Conservation (phyloP, 1,140 invertebrate genomes). For the Hylyphantes graminicola region DNA sequence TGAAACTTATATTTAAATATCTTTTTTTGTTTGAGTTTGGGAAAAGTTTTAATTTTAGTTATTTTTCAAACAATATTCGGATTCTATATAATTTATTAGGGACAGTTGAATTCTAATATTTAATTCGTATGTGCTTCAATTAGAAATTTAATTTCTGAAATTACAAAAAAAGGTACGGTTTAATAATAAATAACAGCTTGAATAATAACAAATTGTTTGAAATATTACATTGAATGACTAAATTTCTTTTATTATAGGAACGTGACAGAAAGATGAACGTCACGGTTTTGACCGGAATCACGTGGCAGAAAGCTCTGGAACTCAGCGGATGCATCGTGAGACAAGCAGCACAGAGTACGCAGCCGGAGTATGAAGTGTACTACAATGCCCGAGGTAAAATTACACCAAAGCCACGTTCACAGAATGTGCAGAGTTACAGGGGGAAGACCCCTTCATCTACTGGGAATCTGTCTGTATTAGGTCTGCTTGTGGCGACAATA, state of each 20-base stretch:
- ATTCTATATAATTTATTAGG: not conserved
- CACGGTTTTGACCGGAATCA: slow-evolving; percentile 26
- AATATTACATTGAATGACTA: not conserved
- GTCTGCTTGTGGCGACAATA: too few relatives aligned
- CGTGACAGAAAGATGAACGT: slow-evolving; percentile 57
- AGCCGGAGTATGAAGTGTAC: slow-evolving; percentile 56
- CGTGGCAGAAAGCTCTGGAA: slow-evolving; percentile 32
- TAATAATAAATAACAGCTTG: too few relatives aligned
- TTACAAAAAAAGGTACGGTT: not conserved
- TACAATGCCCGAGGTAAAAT: slow-evolving; percentile 48
- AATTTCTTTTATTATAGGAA: slow-evolving; percentile 19
- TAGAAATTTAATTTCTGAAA: not conserved
- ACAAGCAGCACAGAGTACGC: slow-evolving; percentile 43
- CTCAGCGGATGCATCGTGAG: slow-evolving; percentile 23
- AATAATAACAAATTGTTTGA: too few relatives aligned
- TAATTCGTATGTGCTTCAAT: not conserved
- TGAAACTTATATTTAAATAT: too few relatives aligned
- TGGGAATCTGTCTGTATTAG: too few relatives aligned
- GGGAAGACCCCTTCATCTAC: too few relatives aligned
- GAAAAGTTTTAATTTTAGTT: too few relatives aligned
- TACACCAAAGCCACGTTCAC: not conserved
- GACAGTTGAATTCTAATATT: not conserved
- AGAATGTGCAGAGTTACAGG: too few relatives aligned
- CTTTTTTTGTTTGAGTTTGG: too few relatives aligned
- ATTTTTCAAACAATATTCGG: too few relatives aligned